Evolutionary conservation across 2,113 vertebrate species (phyloP), one percentile per base, ranked within the genome.

Genomic region (Takifugu flavidus): DNA sequence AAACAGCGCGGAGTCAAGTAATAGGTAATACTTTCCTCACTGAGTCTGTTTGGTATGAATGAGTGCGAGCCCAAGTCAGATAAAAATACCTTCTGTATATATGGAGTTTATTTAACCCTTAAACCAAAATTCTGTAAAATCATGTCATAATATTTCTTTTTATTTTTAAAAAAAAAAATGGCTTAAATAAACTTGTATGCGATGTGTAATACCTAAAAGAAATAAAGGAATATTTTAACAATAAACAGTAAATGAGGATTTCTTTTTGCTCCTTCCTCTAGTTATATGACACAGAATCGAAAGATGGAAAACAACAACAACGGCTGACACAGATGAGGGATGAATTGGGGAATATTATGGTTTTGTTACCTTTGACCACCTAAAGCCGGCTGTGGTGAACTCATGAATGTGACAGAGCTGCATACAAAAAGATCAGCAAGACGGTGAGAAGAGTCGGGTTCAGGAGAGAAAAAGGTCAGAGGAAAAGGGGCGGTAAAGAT

Each of bases 321-420:
- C 12, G 3, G 2, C 10, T 51, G 51, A 15, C 13, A 67, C 44
- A 44, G 64, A 56, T 45, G 15, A 51, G 29, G 20, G 13, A 29
- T 58, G 28, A 70, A 25, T 51, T n/a, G 73, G 47, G 3, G 46
- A 45, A 25, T 65, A 72, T 65, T 75, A 52, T 46, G 34, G 1
- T 44, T 77, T 79, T 55, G 67, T 88, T 88, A 88, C 87, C 87
- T 88, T 88, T 72, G 87, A 88, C 87, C 87, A 88, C 75, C 77
- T 86, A 87, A 88, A 86, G 78, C 87, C 75, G 25, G 71, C 74
- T 53, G 82, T 69, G 78, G 67, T 77, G 82, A 87, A 82, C 72
- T 86, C 86, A 84, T 85, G 84, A 75, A 86, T 80, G 70, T 76
- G 67, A 83, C 66, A 83, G n/a, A 86, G 81, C 82, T 86, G 86